Base-by-base conservation (phyloP, 2,888 invertebrate species). In the Luffia ferchaultella region DNA sequence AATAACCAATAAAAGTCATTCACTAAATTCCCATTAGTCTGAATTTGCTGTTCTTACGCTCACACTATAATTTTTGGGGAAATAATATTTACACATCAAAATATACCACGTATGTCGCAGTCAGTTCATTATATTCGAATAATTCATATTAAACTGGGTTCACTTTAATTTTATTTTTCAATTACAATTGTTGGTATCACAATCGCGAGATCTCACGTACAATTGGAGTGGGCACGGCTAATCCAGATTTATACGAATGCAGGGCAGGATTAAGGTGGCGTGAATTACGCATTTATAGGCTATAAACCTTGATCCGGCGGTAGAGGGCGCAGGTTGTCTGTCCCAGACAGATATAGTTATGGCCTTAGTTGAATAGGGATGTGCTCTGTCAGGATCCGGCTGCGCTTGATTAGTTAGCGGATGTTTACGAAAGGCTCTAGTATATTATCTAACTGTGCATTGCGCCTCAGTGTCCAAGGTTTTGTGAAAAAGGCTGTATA, bases 271-370 rank as follows among this genome's bases (percentile, higher is more conserved):
- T 83, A 83, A 83, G 78, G 77, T 71, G 76, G 80, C 79, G 79
- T 79, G 80, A 83, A 82, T 82, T 82, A 82, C 79, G 78, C 80
- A 72, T 83, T 79, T 80, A 80, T 80, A 83, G 79, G 76, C 80
- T 78, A 76, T 83, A 80, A 82, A 83, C 79, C 82, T 73, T 79
- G 82, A 82, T 82, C 80, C 77, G 70, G 78, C 77, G 70, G 78
- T 78, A 78, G 79, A 75, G 72, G 67, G 71, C 67, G 71, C 67
- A 65, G 70, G 76, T 75, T 76, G 43, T n/a, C 76, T 76, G 73
- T 67, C 70, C 63, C 61, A 62, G 63, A 63, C 68, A 70, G 67
- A 70, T 76, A 70, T 76, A 76, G 73, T 76, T 77, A 76, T 76
- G 76, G 71, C 66, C 67, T 69, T 70, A 66, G 41, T 12, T 30